These are phyloP conservation scores for Drusus annulatus DNA, from an alignment of 1,140 invertebrate species.

Conservation along the genomic window DNA sequence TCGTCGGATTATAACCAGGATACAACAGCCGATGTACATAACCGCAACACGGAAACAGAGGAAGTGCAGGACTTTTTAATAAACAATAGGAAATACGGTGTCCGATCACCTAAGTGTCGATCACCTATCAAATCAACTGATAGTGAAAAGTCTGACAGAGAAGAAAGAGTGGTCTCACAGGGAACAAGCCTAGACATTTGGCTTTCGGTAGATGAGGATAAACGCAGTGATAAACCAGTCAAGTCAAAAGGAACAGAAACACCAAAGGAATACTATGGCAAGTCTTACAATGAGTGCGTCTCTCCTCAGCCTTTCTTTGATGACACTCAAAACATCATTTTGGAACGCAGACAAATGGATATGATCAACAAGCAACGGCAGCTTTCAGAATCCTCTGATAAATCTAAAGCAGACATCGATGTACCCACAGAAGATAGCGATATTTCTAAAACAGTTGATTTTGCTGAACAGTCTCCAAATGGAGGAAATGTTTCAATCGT, in stretches of 20 bases:
- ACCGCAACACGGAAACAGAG: constrained; percentile 54
- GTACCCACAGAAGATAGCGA: constrained; percentile 33
- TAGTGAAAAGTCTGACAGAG: constrained; percentile 57
- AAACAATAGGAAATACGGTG: constrained; percentile 56
- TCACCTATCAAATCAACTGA: constrained; percentile 58
- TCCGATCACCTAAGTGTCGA: constrained; percentile 53
- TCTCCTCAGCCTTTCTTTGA: constrained; percentile 56
- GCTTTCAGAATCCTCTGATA: constrained; percentile 57
- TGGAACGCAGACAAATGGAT: constrained; percentile 74
- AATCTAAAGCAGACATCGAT: constrained; percentile 54
- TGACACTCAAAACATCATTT: constrained; percentile 75
- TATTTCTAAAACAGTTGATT: constrained; percentile 39
- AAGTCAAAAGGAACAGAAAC: constrained; percentile 29
- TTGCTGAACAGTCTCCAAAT: constrained; percentile 46
- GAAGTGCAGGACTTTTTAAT: constrained; percentile 56
- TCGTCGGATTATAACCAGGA: constrained; percentile 69
- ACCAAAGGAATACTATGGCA: constrained; percentile 42
- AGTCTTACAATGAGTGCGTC: constrained; percentile 52
- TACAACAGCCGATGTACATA: constrained; percentile 68
- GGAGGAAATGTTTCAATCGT: constrained; percentile 66
- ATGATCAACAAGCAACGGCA: constrained; percentile 70
- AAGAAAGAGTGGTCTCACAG: constrained; percentile 64
- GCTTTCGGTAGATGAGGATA: constrained; percentile 63
- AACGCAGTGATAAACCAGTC: constrained; percentile 52
- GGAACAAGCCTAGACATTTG: constrained; percentile 68